Conservation (phyloP, 1,140 invertebrate genomes). For the Linepithema humile region DNA sequence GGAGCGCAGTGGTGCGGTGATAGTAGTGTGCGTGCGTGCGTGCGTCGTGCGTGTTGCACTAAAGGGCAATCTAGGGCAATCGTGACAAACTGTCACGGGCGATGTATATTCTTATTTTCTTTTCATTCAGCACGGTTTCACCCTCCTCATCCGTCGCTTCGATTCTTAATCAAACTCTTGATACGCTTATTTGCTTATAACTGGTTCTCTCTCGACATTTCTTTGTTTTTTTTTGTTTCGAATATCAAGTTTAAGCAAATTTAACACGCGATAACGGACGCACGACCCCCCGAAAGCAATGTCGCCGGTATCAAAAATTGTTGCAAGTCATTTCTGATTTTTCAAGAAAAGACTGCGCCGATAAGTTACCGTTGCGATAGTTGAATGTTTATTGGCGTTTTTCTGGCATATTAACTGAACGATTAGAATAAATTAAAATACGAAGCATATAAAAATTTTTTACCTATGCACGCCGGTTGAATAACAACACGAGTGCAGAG, state of each 20-base stretch:
- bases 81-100: not conserved
- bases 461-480: too few species aligned
- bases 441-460: too few species aligned
- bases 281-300: too few species aligned
- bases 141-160: not conserved
- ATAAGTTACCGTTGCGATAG: conserved; percentile 7
- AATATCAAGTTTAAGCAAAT: not conserved
- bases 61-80: not conserved
- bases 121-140: not conserved
- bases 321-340: not conserved
- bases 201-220: too few species aligned
- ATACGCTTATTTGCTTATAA: too few species aligned
- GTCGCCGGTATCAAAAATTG: not conserved
- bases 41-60: not conserved
- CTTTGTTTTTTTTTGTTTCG: too few species aligned
- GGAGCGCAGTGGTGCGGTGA: not conserved
- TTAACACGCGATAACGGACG: not conserved
- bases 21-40: not conserved
- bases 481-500: too few species aligned
- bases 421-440: too few species aligned
- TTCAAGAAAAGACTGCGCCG: not conserved
- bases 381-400: too few species aligned
- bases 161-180: not conserved
- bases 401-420: too few species aligned
- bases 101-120: not conserved